phyloP scores from a whole-genome alignment of 2,113 vertebrate genomes.

The Melanocharis versteri region DNA sequence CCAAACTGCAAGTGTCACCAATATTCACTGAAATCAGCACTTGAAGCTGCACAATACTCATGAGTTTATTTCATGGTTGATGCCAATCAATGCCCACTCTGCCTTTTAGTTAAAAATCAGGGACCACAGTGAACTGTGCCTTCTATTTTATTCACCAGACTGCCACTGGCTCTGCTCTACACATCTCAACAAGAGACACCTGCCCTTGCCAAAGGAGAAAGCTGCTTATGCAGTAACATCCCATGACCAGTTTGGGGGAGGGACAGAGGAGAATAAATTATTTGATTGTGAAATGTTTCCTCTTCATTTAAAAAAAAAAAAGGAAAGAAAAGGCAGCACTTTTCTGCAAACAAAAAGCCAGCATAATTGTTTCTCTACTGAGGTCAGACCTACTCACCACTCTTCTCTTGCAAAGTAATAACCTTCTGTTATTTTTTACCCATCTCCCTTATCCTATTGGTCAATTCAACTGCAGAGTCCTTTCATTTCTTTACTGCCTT shows the following conservation, averaged over 20 bases:
- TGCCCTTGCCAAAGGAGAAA: slow-evolving; percentile 37
- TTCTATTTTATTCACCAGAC: not conserved
- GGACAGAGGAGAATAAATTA: slow-evolving; percentile 12
- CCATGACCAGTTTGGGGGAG: not conserved
- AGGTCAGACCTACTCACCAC: not conserved
- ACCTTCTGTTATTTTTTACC: not conserved
- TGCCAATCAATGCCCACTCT: not conserved
- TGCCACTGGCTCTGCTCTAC: not conserved
- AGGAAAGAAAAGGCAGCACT: not conserved
- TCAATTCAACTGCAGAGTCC: not conserved
- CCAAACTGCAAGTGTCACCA: not conserved
- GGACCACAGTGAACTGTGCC: not conserved
- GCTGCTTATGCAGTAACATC: slow-evolving; percentile 10
- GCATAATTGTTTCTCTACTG: not conserved
- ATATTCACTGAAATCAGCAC: not conserved
- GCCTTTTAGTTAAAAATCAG: not conserved
- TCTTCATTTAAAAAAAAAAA: not conserved
- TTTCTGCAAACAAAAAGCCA: slow-evolving; percentile 4
- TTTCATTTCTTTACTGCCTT: not conserved
- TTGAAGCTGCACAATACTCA: not conserved
- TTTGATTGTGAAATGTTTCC: slow-evolving; percentile 26
- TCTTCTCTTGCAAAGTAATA: not conserved
- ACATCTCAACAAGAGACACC: not conserved
- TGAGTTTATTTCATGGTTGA: not conserved
- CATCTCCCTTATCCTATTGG: not conserved